Conservation (phyloP, 2,888 invertebrate species). For the Euphydryas editha region DNA sequence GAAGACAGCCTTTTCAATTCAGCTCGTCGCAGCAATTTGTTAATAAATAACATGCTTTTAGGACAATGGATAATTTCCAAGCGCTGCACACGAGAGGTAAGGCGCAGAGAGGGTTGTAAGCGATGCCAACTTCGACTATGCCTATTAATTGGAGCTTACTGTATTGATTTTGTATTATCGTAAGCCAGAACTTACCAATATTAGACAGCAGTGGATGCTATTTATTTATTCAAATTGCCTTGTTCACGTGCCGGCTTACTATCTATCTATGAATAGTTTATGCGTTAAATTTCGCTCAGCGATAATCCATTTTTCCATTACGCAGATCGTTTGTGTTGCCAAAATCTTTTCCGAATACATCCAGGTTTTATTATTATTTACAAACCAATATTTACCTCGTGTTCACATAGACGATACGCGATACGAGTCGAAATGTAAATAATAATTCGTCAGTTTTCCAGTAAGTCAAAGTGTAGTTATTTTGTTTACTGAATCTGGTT, state of each 20-base stretch:
- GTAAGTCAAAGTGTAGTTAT: slow-evolving; percentile 29
- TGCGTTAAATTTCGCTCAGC: slow-evolving; percentile 39
- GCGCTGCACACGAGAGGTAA: slow-evolving; percentile 17
- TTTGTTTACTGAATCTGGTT: slow-evolving; percentile 32
- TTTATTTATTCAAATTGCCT: slow-evolving; percentile 63
- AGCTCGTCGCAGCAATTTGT: slow-evolving; percentile 36
- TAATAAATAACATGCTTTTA: slow-evolving; percentile 58
- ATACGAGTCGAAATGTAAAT: slow-evolving; percentile 33
- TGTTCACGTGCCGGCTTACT: slow-evolving; percentile 44
- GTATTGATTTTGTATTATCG: slow-evolving; percentile 79
- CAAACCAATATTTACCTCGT: slow-evolving; percentile 32
- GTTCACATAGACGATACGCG: slow-evolving; percentile 29
- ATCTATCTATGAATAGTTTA: slow-evolving; percentile 46
- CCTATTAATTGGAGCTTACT: slow-evolving; percentile 75
- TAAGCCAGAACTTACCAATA: slow-evolving; percentile 67
- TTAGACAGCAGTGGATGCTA: slow-evolving; percentile 58
- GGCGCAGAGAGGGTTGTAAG: slow-evolving; percentile 40
- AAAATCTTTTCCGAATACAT: slow-evolving; percentile 29
- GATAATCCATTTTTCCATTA: slow-evolving; percentile 39
- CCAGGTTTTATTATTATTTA: slow-evolving; percentile 33
- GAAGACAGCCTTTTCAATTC: slow-evolving; percentile 3
- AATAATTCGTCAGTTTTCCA: slow-evolving; percentile 31
- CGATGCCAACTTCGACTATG: slow-evolving; percentile 51
- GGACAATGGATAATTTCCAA: slow-evolving; percentile 40
- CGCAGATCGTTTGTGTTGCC: slow-evolving; percentile 27